Percentiles rank a stretch among this genome's conserved stretches.
Conservation (phyloP, 2,888 invertebrate genomes). For the Andrena bucephala region DNA sequence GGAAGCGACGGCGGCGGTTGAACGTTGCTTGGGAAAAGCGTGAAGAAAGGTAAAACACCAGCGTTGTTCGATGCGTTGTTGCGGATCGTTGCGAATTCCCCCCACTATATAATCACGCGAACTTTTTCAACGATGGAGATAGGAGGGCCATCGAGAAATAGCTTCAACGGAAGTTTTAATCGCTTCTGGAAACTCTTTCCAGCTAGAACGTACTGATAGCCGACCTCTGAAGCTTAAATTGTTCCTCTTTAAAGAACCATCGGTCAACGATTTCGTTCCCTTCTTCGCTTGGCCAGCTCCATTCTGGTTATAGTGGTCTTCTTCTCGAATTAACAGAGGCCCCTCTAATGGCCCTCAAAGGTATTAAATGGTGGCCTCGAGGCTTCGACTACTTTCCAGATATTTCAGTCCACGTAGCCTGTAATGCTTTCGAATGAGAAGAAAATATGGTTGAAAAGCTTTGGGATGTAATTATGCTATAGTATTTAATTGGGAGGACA, state of each 20-base stretch:
- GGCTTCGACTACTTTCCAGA: constrained; percentile 8
- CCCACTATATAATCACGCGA: constrained; percentile 6
- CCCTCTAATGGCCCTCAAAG: background rate
- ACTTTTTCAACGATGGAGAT: constrained; percentile 7
- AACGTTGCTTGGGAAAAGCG: background rate
- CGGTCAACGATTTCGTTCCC: constrained; percentile 10
- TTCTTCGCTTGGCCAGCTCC: background rate
- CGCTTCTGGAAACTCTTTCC: constrained; percentile 23
- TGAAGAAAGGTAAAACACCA: background rate
- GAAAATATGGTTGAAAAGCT: too few relatives aligned
- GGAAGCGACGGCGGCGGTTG: background rate
- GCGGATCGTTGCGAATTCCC: background rate
- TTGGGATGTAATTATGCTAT: too few relatives aligned
- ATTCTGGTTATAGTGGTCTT: background rate
- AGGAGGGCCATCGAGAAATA: constrained; percentile 7
- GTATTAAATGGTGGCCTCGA: background rate
- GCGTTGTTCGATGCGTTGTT: background rate
- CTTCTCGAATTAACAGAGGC: background rate
- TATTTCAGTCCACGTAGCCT: background rate
- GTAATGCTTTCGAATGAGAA: too few relatives aligned
- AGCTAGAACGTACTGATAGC: background rate
- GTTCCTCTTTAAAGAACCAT: constrained; percentile 12
- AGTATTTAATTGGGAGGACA: too few relatives aligned
- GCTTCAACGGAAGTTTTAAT: constrained; percentile 32
- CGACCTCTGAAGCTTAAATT: constrained; percentile 1